Percentiles rank a stretch among this genome's conserved stretches.
phyloP scores from a whole-genome alignment of 1,140 invertebrate species.

The Asbolus verrucosus region DNA sequence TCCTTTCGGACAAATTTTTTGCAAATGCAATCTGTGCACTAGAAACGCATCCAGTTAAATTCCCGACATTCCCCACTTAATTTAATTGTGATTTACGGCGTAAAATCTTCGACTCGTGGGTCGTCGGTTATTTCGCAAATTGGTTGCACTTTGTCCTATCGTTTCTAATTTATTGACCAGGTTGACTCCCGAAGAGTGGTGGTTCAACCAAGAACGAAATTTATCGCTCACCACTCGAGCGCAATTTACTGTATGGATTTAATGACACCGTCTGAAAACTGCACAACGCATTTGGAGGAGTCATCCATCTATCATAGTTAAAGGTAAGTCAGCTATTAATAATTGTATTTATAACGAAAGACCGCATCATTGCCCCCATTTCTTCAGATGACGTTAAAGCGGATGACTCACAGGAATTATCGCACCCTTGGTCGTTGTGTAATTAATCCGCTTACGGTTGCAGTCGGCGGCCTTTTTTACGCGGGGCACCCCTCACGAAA shows the following conservation, averaged over 20 bases:
- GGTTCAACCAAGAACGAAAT: too few species aligned
- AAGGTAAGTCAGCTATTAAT: conserved; percentile 61
- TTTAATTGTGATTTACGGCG: conserved; percentile 17
- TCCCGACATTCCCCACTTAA: conserved; percentile 13
- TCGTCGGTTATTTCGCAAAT: conserved; percentile 16
- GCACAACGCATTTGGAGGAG: conserved; percentile 7
- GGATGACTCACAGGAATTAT: conserved; percentile 60
- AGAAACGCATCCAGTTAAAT: conserved; percentile 15
- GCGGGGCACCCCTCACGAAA: conserved; percentile 2
- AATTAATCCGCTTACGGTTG: conserved; percentile 61
- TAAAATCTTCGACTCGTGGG: conserved; percentile 1
- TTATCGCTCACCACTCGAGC: not conserved
- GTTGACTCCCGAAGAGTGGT: too few species aligned
- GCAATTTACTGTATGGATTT: not conserved
- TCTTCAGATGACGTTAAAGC: conserved; percentile 60
- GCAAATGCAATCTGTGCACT: too few species aligned
- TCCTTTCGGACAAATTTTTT: too few species aligned
- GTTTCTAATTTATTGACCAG: conserved; percentile 7
- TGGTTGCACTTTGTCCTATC: not conserved
- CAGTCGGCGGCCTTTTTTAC: conserved; percentile 40
- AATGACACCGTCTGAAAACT: not conserved
- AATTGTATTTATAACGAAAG: conserved; percentile 60
- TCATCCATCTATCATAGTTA: conserved; percentile 56
- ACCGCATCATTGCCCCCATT: conserved; percentile 60
- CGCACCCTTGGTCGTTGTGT: conserved; percentile 57